Evolutionary conservation across 2,113 vertebrate species (phyloP).

Genomic region (Cynopterus brachyotis): DNA sequence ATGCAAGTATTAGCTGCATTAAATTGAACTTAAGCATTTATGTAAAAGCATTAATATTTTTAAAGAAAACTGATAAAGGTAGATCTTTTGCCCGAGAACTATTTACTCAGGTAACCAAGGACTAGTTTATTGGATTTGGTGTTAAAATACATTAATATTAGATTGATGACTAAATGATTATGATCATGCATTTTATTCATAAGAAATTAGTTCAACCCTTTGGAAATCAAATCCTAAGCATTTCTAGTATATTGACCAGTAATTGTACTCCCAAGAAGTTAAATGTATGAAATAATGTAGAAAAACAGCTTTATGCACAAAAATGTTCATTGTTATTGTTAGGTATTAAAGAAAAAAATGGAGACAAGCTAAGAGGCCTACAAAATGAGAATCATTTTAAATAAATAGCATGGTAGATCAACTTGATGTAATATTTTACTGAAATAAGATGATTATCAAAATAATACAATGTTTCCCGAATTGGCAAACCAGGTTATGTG

Average conservation of each 20-base stretch:
- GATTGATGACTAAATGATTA: background rate
- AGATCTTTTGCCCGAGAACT: background rate
- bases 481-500: background rate
- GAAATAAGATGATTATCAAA: constrained; percentile 6
- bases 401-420: background rate
- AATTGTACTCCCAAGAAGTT: background rate
- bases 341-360: background rate
- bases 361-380: background rate
- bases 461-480: background rate
- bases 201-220: background rate
- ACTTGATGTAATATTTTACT: background rate
- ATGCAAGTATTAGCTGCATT: background rate
- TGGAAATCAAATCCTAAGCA: background rate
- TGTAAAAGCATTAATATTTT: background rate
- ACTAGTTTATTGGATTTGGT: background rate
- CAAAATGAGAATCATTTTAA: background rate
- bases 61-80: background rate
- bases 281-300: background rate
- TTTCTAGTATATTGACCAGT: background rate
- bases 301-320: background rate
- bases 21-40: background rate
- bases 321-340: background rate
- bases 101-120: background rate
- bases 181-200: background rate
- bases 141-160: background rate